Base-by-base conservation (phyloP, 1,140 invertebrate species). In the Euura saliciscinereae region DNA sequence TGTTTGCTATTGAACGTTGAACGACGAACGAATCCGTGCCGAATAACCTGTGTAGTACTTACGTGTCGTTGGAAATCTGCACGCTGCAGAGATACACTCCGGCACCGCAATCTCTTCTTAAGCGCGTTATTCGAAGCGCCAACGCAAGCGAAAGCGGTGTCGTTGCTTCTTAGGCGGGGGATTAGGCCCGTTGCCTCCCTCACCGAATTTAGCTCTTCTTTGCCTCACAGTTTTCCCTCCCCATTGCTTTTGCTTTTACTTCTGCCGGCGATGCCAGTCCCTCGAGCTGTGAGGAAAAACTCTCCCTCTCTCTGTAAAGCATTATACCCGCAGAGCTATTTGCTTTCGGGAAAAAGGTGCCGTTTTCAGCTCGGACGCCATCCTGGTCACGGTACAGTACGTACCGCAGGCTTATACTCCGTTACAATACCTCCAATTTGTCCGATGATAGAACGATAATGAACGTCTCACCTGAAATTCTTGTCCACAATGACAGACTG, bases 121-220 rank as follows among this genome's bases (percentile, higher is more conserved):
- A 88, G 86, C 83, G 83, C 81, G 85, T 88, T 88, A 88, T 86
- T 86, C 83, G 83, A 83, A 85, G 82, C 83, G 79, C 13, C 51
- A 45, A 70, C 71, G 11, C 10, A 68, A 64, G 44, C 68, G 77
- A 59, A 59, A 59, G 13, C 75, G 73, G 78, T 82, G 80, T 82
- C 80, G 80, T 80, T 82, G 79, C 81, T 77, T 78, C 79, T 82
- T 81, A 82, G 78, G 74, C 73, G 73, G 73, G 72, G 51, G 81
- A 77, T 81, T 81, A 81, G 67, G 28, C 28, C 28, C 7, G 69
- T 59, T 80, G 76, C 78, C 78, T 75, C 78, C 78, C 66, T 28
- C 28, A 28, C 28, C 28, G 28, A 28, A 28, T 28, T 28, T 59
- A 75, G 79, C 72, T 75, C 68, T 77, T 72, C 77, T 73, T 69